Conservation (phyloP, 2,797 vertebrate genomes). For the Acanthurus lineatus region DNA sequence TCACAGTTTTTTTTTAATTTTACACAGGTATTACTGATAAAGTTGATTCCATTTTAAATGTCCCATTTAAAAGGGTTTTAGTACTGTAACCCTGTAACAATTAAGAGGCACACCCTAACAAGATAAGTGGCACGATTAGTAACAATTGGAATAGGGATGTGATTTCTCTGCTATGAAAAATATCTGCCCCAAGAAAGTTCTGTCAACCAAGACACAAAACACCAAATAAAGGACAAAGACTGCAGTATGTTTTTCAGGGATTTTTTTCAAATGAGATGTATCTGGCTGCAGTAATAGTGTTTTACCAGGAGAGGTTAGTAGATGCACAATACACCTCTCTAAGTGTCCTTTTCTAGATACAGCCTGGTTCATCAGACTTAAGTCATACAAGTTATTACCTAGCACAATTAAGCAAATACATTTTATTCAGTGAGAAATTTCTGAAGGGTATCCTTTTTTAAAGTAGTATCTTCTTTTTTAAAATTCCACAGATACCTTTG, state of each 20-base stretch:
- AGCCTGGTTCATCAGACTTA: not conserved
- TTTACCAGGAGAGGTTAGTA: slow-evolving; percentile 77
- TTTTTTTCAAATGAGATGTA: not conserved
- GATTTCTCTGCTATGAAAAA: not conserved
- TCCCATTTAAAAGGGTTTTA: not conserved
- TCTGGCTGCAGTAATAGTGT: slow-evolving; percentile 41
- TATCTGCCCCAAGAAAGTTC: not conserved
- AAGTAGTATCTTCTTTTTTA: not conserved
- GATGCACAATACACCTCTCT: not conserved
- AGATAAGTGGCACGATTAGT: not conserved
- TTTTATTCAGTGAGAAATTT: not conserved
- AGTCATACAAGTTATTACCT: not conserved
- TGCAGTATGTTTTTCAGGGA: not conserved
- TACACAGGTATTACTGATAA: not conserved
- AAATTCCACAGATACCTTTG: slow-evolving; percentile 91
- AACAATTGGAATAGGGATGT: not conserved
- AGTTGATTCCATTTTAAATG: not conserved
- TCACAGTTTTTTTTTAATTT: too few relatives aligned
- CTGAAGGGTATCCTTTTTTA: not conserved
- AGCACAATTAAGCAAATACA: not conserved
- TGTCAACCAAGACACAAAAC: not conserved
- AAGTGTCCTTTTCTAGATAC: not conserved
- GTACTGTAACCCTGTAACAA: not conserved
- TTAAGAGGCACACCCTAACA: not conserved
- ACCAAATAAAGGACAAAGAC: not conserved